A percentile compares a stretch with the other conserved stretches of the same genome.
Conservation (phyloP, 2,888 invertebrate genomes). For the Schizotus pectinicornis region DNA sequence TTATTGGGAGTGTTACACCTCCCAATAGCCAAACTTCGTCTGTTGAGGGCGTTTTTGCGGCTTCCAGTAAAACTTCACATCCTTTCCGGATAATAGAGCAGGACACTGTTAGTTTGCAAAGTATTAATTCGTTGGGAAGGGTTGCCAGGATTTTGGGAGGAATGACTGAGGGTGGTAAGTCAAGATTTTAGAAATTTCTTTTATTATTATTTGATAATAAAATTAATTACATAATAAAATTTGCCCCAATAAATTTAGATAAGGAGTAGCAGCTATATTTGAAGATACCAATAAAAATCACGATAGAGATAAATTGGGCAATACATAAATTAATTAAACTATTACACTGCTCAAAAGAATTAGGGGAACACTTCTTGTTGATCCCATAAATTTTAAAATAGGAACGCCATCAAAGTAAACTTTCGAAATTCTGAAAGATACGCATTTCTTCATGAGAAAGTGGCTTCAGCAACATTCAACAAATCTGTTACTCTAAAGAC, state of each 20-base stretch:
- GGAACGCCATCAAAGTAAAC: too few species aligned
- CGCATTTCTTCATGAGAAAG: too few species aligned
- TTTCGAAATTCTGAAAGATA: too few species aligned
- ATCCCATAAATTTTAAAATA: too few species aligned
- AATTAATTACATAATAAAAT: conserved; percentile 69
- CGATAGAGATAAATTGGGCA: conserved; percentile 58
- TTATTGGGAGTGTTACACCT: conserved; percentile 63
- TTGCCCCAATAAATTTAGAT: conserved; percentile 72
- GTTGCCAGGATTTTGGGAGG: conserved; percentile 82
- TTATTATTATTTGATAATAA: too few species aligned
- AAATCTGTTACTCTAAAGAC: too few species aligned
- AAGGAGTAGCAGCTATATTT: conserved; percentile 72
- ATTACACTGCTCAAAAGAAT: too few species aligned
- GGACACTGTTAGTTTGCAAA: conserved; percentile 86
- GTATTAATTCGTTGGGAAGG: conserved; percentile 86
- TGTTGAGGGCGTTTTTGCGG: conserved; percentile 76
- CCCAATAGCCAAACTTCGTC: conserved; percentile 80
- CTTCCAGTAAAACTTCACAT: conserved; percentile 69
- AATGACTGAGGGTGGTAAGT: conserved; percentile 33
- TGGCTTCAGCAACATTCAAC: too few species aligned
- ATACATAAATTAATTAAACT: conserved; percentile 58
- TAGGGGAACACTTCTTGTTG: too few species aligned
- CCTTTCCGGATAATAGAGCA: conserved; percentile 88
- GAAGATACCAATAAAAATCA: conserved; percentile 70
- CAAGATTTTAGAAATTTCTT: background rate